Conservation (phyloP, 2,113 vertebrate species). For the Sisor rabdophorus region DNA sequence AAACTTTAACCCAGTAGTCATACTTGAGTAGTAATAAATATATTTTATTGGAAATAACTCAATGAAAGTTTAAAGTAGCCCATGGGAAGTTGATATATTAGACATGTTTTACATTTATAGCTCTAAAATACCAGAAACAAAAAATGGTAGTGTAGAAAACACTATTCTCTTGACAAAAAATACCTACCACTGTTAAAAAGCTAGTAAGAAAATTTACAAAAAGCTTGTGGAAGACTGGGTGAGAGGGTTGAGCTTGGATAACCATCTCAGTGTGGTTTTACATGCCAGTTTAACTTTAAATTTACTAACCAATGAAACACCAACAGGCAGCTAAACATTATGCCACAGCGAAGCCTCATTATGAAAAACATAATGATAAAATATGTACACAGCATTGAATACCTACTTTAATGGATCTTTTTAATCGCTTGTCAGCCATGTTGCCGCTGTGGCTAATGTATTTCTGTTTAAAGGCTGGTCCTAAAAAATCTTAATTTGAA, state of each 20-base stretch:
- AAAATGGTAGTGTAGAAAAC: not conserved
- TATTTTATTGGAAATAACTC: not conserved
- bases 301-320: not conserved
- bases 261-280: not conserved
- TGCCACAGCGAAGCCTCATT: no score
- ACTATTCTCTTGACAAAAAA: no score
- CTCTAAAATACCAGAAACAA: not conserved
- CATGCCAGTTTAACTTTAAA: not conserved
- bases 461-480: no score
- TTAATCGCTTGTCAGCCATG: no score
- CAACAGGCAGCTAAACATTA: no score
- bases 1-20: not conserved
- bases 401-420: no score
- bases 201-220: not conserved
- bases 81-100: constrained; percentile 1
- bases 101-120: not conserved
- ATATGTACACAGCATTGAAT: no score
- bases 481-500: no score
- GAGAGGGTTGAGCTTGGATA: not conserved
- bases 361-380: no score
- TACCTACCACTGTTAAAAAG: no score
- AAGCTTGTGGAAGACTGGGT: not conserved
- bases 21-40: not conserved
- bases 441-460: no score
- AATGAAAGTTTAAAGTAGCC: constrained; percentile 6